phyloP scores from a whole-genome alignment of 2,888 invertebrate genomes.

The Caenorhabditis becei region DNA sequence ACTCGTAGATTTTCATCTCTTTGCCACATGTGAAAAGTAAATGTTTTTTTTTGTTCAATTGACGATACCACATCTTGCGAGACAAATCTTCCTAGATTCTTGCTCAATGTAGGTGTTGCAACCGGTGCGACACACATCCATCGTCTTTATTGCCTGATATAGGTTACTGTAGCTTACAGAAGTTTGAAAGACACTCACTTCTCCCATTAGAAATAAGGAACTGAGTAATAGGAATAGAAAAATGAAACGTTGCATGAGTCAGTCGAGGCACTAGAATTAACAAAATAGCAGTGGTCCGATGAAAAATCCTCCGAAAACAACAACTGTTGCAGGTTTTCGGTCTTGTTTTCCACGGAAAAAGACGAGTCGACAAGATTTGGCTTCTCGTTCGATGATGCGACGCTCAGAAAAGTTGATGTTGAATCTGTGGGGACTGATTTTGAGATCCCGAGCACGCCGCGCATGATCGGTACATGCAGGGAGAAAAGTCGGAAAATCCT shows the following conservation, averaged over 20 bases:
- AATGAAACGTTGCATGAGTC: neutral
- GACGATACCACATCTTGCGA: slow-evolving; percentile 61
- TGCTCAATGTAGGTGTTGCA: slow-evolving; percentile 59
- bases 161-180: neutral
- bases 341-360: slow-evolving; percentile 45
- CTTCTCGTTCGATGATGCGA: slow-evolving; percentile 43
- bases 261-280: slow-evolving; percentile 1
- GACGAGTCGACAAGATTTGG: slow-evolving; percentile 35
- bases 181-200: neutral
- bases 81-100: slow-evolving; percentile 45
- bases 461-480: slow-evolving; percentile 44
- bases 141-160: slow-evolving; percentile 54
- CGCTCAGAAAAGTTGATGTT: slow-evolving; percentile 53
- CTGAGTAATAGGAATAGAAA: neutral
- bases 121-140: slow-evolving; percentile 60
- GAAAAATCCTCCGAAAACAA: no score
- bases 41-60: slow-evolving; percentile 14
- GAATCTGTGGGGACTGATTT: slow-evolving; percentile 20
- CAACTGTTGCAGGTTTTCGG: slow-evolving; percentile 54
- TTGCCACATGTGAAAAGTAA: slow-evolving; percentile 63
- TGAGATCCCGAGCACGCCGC: slow-evolving; percentile 24
- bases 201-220: neutral
- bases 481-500: slow-evolving; percentile 49
- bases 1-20: slow-evolving; percentile 55
- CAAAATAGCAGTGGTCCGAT: neutral